Conservation (phyloP, 2,888 invertebrate species). For the Tipula confusa region DNA sequence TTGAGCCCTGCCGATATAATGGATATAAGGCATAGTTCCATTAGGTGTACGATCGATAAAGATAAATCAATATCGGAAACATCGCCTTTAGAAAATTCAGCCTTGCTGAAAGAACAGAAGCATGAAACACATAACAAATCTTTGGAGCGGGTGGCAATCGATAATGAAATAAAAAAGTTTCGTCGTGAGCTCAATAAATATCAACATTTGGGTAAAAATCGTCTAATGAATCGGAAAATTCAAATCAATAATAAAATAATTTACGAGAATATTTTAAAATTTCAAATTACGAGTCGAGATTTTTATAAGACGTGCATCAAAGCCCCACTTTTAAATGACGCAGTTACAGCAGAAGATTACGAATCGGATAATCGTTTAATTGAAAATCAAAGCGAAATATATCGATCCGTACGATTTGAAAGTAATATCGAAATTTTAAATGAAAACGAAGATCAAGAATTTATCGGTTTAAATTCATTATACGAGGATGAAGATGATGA, state of each 20-base stretch:
- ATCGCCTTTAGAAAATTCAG: not conserved
- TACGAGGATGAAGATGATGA: not conserved
- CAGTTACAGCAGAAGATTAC: no score
- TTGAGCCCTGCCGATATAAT: conserved; percentile 47
- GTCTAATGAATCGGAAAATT: not conserved
- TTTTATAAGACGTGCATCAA: not conserved
- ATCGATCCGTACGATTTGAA: not conserved
- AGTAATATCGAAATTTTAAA: not conserved
- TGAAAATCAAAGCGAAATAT: not conserved
- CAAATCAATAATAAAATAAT: not conserved
- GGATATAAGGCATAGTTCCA: conserved; percentile 48
- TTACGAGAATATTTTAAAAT: not conserved
- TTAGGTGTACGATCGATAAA: conserved; percentile 36
- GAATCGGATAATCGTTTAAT: not conserved
- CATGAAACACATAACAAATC: conserved; percentile 42
- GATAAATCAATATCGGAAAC: conserved; percentile 33
- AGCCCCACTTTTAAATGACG: not conserved
- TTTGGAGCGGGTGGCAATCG: conserved; percentile 37
- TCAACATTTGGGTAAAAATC: conserved; percentile 32
- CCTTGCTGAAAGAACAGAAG: not conserved
- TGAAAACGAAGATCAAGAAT: not conserved
- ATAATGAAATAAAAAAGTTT: conserved; percentile 46
- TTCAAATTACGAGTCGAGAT: not conserved
- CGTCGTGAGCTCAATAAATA: conserved; percentile 44
- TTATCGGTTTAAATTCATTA: not conserved